These are phyloP conservation scores for Troilus luridus DNA, from an alignment of 2,888 invertebrate species.

Conservation along the genomic window DNA sequence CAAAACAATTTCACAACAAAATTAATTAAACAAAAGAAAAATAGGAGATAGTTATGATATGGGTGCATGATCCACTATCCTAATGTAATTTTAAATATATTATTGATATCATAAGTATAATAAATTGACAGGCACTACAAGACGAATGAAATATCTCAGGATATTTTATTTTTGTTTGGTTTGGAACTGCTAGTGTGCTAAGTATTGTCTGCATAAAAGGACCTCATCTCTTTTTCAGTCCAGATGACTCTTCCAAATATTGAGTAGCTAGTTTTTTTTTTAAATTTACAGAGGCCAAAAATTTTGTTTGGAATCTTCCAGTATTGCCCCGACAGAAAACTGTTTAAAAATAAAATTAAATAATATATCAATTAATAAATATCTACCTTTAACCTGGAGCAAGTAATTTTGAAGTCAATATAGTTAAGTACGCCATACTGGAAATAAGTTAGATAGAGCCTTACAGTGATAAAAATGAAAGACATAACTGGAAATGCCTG, in stretches of 20 bases:
- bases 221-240: too few relatives aligned
- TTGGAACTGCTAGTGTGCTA: too few relatives aligned
- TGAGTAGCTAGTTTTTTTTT: background rate
- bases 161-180: too few relatives aligned
- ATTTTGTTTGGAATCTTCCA: background rate
- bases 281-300: background rate
- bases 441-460: constrained; percentile 55
- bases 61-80: too few relatives aligned
- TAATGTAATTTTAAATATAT: too few relatives aligned
- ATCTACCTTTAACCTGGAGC: constrained; percentile 59
- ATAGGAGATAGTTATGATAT: too few relatives aligned
- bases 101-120: too few relatives aligned
- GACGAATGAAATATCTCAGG: too few relatives aligned
- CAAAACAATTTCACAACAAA: too few relatives aligned
- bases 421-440: constrained; percentile 58
- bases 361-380: constrained; percentile 10
- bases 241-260: background rate
- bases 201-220: too few relatives aligned
- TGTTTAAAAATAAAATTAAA: background rate
- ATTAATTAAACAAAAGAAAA: too few relatives aligned
- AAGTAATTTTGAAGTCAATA: constrained; percentile 51
- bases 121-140: too few relatives aligned
- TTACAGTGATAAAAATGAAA: constrained; percentile 38
- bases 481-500: constrained; percentile 60
- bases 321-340: background rate